A percentile compares a stretch with the other conserved stretches of the same genome.
Evolutionary conservation across 2,888 invertebrate species (phyloP).

Genomic region (Thysanoteuthis rhombus): DNA sequence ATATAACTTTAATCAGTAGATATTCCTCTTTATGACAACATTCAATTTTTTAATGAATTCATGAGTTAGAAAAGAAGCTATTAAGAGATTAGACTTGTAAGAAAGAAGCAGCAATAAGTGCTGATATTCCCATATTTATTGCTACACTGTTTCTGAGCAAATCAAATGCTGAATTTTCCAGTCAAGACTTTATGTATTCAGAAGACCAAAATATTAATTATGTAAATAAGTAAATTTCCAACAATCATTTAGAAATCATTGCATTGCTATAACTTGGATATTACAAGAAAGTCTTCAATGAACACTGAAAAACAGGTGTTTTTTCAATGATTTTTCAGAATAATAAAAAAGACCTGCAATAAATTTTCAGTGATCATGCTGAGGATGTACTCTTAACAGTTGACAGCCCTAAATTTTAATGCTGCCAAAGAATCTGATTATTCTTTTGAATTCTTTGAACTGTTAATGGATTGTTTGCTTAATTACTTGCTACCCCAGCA

Average conservation of each 20-base stretch:
- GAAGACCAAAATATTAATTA: too few species aligned
- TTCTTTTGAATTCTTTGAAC: neutral
- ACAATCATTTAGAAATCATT: neutral
- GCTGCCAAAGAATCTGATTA: neutral
- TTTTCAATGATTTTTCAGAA: neutral
- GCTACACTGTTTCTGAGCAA: too few species aligned
- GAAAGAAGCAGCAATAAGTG: too few species aligned
- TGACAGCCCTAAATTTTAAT: neutral
- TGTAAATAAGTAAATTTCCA: neutral
- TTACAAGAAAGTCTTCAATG: neutral
- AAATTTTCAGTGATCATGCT: neutral
- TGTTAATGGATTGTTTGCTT: neutral
- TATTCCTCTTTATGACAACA: too few species aligned
- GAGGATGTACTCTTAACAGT: neutral
- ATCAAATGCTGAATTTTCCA: too few species aligned
- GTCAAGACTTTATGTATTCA: too few species aligned
- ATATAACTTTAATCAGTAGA: too few species aligned
- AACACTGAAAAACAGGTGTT: neutral
- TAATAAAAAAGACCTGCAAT: neutral
- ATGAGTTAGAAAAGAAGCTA: too few species aligned
- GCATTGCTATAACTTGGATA: neutral
- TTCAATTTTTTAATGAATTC: too few species aligned
- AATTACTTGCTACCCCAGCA: neutral
- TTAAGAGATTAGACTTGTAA: too few species aligned
- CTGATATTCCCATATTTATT: too few species aligned